A percentile compares a stretch with the other conserved stretches of the same genome.
Conservation (phyloP, 2,797 vertebrate genomes). For the Pangasius sanitwongsei region DNA sequence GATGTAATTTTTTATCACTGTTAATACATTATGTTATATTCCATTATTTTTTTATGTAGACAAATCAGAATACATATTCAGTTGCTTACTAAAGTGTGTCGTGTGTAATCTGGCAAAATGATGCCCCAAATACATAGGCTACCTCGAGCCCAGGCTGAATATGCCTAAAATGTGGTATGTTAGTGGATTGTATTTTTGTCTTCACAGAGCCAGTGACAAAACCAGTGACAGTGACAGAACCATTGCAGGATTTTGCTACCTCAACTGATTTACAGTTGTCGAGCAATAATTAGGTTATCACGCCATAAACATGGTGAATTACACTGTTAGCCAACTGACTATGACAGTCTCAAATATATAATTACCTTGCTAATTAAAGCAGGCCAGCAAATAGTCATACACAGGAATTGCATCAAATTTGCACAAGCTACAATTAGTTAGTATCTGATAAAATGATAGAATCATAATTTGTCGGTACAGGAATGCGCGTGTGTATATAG, state of each 20-base stretch:
- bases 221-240: not conserved
- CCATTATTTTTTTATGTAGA: not conserved
- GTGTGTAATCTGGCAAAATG: not conserved
- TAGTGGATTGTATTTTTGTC: not conserved
- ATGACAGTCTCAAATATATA: constrained; percentile 26
- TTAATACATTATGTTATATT: not conserved
- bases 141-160: not conserved
- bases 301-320: constrained; percentile 9
- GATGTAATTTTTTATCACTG: not conserved
- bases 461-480: not conserved
- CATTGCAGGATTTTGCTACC: not conserved
- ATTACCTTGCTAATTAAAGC: constrained; percentile 30
- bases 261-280: constrained; percentile 17
- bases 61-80: not conserved
- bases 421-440: not conserved
- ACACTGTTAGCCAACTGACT: constrained; percentile 35
- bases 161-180: not conserved
- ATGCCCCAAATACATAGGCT: not conserved
- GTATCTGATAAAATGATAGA: not conserved
- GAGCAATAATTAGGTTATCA: constrained; percentile 23
- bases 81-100: not conserved
- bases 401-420: not conserved
- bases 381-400: not conserved
- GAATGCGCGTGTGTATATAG: not conserved
- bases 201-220: not conserved